Percentiles rank a stretch among this genome's conserved stretches.
These are phyloP conservation scores for Spicauda simplicius DNA, from an alignment of 2,888 invertebrate species.

Conservation along the genomic window DNA sequence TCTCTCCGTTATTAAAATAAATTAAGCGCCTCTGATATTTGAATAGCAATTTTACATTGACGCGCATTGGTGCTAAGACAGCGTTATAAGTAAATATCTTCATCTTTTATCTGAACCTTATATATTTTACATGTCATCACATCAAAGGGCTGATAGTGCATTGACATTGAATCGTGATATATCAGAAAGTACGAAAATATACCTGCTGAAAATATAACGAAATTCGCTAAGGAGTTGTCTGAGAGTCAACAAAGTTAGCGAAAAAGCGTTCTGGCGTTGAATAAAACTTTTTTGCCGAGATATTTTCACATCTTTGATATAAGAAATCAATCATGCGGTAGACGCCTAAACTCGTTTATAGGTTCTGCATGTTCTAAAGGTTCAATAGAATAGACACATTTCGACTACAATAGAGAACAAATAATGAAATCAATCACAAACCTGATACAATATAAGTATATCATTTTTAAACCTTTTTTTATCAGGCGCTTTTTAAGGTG, in stretches of 20 bases:
- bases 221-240: slow-evolving; percentile 19
- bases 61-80: background rate
- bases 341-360: background rate
- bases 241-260: slow-evolving; percentile 17
- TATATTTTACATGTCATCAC: background rate
- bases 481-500: no score
- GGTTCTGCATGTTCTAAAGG: slow-evolving; percentile 14
- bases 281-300: slow-evolving; percentile 4
- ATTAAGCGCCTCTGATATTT: slow-evolving; percentile 10
- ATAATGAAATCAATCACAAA: no score
- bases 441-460: no score
- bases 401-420: no score
- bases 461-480: no score
- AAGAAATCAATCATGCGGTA: background rate
- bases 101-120: background rate
- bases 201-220: slow-evolving; percentile 10
- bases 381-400: no score
- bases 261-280: slow-evolving; percentile 10
- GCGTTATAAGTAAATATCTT: background rate
- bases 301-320: slow-evolving; percentile 8
- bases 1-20: slow-evolving; percentile 10
- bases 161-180: slow-evolving; percentile 6
- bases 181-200: slow-evolving; percentile 12
- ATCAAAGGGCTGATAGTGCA: slow-evolving; percentile 7
- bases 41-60: slow-evolving; percentile 9